These are phyloP conservation scores for Myotis planiceps DNA, from an alignment of 2,797 vertebrate species.

Conservation along the genomic window DNA sequence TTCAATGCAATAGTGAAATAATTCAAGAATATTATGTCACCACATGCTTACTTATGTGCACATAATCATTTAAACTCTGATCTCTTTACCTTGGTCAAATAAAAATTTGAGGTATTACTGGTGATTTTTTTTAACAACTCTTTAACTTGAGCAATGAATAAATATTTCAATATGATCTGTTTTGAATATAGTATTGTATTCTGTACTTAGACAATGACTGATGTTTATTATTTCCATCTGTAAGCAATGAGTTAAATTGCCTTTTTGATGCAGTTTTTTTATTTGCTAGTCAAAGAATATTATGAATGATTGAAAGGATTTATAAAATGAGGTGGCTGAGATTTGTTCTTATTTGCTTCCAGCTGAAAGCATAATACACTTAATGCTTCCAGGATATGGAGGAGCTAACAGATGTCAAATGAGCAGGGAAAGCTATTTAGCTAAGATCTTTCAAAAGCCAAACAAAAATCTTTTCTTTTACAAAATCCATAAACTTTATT, in stretches of 20 bases:
- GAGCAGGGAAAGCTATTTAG: conserved; percentile 60
- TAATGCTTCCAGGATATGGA: conserved; percentile 74
- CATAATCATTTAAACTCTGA: conserved; percentile 23
- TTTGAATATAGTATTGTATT: background rate
- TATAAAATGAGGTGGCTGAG: conserved; percentile 80
- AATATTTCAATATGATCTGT: conserved; percentile 10
- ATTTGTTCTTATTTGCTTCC: conserved; percentile 83
- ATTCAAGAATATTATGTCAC: background rate
- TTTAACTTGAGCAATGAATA: conserved; percentile 45
- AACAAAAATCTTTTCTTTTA: conserved; percentile 50
- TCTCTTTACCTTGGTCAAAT: background rate
- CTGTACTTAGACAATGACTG: conserved; percentile 68
- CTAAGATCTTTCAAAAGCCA: conserved; percentile 40
- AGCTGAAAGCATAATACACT: conserved; percentile 69
- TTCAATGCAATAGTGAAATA: conserved; percentile 30
- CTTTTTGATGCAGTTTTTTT: conserved; percentile 77
- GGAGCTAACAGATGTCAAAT: conserved; percentile 67
- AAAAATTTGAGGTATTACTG: background rate
- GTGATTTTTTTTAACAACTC: conserved; percentile 13
- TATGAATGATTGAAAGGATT: conserved; percentile 79
- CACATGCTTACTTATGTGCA: background rate
- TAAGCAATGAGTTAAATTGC: conserved; percentile 84
- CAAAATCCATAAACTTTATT: conserved; percentile 55
- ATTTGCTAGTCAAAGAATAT: conserved; percentile 83
- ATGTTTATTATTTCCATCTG: conserved; percentile 83